Evolutionary conservation across 2,797 vertebrate genomes (phyloP).

Genomic region (Psittacula echo): DNA sequence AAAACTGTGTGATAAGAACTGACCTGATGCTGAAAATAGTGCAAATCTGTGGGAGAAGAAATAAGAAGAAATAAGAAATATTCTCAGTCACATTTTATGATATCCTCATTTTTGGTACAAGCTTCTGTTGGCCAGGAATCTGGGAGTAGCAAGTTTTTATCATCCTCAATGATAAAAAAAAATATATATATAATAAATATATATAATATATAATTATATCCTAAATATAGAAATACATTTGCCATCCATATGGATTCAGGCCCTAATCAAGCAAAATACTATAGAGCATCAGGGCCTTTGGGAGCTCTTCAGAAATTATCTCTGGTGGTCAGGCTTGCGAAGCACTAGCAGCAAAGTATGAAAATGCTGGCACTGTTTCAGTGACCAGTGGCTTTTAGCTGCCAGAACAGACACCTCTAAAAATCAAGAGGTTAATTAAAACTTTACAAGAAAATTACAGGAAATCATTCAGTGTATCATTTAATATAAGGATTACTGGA

Average conservation of each 20-base stretch:
- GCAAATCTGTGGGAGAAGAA: background rate
- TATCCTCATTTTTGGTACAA: background rate
- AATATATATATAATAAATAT: too few relatives aligned
- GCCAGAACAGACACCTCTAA: background rate
- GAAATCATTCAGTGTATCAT: background rate
- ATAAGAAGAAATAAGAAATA: background rate
- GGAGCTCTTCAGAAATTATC: background rate
- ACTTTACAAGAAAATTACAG: background rate
- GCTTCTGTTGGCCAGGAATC: background rate
- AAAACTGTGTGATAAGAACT: background rate
- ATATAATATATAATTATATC: background rate
- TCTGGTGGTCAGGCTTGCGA: background rate
- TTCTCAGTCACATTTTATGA: background rate
- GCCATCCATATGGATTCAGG: background rate
- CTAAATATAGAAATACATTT: background rate
- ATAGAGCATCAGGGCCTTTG: background rate
- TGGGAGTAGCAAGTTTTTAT: background rate
- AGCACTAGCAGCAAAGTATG: background rate
- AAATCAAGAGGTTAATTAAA: conserved; percentile 27
- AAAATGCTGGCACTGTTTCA: background rate
- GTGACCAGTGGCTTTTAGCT: background rate
- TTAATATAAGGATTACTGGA: background rate
- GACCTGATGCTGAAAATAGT: background rate
- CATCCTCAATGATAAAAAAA: background rate
- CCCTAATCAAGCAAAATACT: background rate